These are phyloP conservation scores for Laterallus jamaicensis DNA, from an alignment of 2,113 vertebrate species.

Conservation along the genomic window DNA sequence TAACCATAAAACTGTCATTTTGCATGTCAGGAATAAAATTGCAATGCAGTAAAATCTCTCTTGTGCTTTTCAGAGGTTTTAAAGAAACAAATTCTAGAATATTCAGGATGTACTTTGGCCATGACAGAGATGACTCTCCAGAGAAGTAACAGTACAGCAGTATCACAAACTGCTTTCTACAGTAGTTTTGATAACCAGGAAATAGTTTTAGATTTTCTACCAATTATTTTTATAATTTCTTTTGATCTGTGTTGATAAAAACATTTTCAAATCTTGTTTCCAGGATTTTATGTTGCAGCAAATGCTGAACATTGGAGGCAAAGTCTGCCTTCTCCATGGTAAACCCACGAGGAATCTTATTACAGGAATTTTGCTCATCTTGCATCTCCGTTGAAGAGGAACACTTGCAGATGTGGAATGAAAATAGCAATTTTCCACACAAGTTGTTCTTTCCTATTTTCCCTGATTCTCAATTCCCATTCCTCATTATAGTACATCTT, in stretches of 20 bases:
- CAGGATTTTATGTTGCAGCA: not conserved
- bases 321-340: not conserved
- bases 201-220: not conserved
- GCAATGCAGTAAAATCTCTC: not conserved
- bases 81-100: not conserved
- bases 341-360: not conserved
- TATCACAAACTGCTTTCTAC: not conserved
- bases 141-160: not conserved
- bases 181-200: not conserved
- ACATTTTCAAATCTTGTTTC: not conserved
- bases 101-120: not conserved
- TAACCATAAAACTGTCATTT: not conserved
- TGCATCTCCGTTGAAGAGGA: not conserved
- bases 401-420: not conserved
- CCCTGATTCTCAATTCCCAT: not conserved
- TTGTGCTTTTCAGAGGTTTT: not conserved
- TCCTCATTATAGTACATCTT: not conserved
- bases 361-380: not conserved
- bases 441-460: not conserved
- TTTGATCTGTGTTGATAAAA: not conserved
- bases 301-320: not conserved
- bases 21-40: not conserved
- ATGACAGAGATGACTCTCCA: not conserved
- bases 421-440: slow-evolving; percentile 2
- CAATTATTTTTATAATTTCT: not conserved